Base-by-base conservation (phyloP, 2,113 vertebrate genomes). In the Riparia riparia region DNA sequence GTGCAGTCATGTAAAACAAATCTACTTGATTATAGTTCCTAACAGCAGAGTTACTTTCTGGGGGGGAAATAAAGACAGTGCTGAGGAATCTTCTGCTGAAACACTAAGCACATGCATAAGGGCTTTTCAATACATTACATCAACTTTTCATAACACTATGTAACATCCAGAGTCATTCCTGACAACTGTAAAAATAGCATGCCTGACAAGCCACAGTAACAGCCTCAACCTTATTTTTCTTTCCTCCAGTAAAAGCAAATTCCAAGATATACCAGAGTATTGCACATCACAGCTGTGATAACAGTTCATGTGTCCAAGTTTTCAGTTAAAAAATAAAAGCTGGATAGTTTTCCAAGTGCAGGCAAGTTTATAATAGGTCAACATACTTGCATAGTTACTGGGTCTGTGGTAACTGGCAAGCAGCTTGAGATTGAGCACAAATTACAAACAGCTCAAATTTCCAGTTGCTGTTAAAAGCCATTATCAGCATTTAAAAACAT, bases 261-360 rank as follows among this genome's bases (percentile, higher is more conserved):
- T 44, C 68, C 79, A 51, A 93, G 34, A 73, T 24, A 13, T 26
- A 50, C 13, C 66, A 58, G 34, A 16, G 34, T 77, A 86, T 10
- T 83, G 63, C 78, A 86, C 25, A 86, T 47, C 42, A 63, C 68
- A 80, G 64, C 60, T 74, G 69, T 10, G 25, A 49, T 26, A 95
- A 89, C n/a, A 86, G 31, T 44, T 82, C 10, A 51, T 8, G 32
- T 1, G 5, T 50, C 86, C 39, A 56, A 92, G 47, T 83, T 64
- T 77, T 86, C 7, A 19, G 82, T 60, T 37, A 34, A 80, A 86
- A 86, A 56, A 82, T 28, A 83, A 89, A 91, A 80, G 16, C 71
- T 81, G 64, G 47, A 20, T 71, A 39, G 44, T 95, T 94, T 94
- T 93, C 74, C 71, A 96, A 96, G 85, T 24, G 39, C 76, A 93